phyloP scores from a whole-genome alignment of 2,113 vertebrate species.

The Danionella cerebrum region DNA sequence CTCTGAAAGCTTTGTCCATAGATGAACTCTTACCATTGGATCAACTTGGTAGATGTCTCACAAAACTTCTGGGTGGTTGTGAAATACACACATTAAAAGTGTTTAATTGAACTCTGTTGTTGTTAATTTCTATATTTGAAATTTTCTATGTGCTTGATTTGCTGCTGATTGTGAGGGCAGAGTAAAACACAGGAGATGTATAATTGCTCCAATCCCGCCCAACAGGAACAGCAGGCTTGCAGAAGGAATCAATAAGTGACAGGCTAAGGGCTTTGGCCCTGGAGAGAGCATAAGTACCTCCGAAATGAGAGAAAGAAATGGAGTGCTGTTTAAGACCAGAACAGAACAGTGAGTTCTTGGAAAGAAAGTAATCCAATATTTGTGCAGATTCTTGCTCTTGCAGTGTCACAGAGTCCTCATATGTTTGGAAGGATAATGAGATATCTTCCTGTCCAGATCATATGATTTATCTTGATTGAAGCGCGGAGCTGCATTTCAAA shows the following conservation, averaged over 20 bases:
- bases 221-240: not conserved
- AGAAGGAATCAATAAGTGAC: conserved; percentile 8
- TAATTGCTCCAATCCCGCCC: conserved; percentile 9
- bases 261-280: not conserved
- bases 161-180: conserved; percentile 11
- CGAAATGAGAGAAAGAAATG: not conserved
- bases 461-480: not conserved
- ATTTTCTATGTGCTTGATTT: not conserved
- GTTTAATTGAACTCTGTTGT: too few relatives aligned
- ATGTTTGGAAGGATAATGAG: not conserved
- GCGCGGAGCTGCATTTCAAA: not conserved
- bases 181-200: not conserved
- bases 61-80: too few relatives aligned
- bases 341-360: not conserved
- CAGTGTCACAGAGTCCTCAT: too few relatives aligned
- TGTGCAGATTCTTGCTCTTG: too few relatives aligned
- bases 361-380: not conserved
- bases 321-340: not conserved
- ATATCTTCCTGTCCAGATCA: not conserved
- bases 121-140: too few relatives aligned
- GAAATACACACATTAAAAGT: too few relatives aligned
- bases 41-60: too few relatives aligned
- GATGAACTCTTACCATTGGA: too few relatives aligned
- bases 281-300: not conserved
- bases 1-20: too few relatives aligned